phyloP scores from a whole-genome alignment of 2,797 vertebrate genomes.

The Channa striata region DNA sequence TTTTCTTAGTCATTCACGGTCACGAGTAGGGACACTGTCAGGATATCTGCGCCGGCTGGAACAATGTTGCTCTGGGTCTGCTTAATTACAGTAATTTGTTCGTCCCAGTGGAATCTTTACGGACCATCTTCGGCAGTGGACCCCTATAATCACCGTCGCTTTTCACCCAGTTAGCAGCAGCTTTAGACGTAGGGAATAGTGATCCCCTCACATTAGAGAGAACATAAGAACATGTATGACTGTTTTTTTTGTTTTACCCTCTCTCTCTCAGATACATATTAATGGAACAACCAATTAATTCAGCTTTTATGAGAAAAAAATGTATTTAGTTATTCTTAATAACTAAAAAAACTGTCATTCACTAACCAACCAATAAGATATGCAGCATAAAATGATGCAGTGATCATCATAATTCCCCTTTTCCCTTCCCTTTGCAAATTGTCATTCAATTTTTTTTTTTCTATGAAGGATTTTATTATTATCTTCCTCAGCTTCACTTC shows the following conservation, averaged over 20 bases:
- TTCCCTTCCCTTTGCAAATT: no score
- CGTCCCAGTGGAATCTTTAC: conserved; percentile 28
- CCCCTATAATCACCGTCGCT: conserved; percentile 36
- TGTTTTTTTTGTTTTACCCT: background rate
- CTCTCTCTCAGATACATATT: background rate
- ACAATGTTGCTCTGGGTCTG: conserved; percentile 13
- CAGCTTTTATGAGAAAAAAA: background rate
- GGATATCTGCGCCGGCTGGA: conserved; percentile 22
- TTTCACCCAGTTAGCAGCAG: conserved; percentile 25
- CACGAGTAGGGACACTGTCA: background rate
- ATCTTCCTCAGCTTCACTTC: no score
- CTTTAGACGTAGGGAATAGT: background rate
- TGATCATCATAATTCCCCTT: no score
- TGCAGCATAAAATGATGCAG: no score
- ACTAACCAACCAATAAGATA: no score
- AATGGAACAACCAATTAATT: background rate
- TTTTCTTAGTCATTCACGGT: conserved; percentile 20
- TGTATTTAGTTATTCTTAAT: no score
- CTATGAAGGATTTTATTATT: no score
- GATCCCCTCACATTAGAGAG: background rate
- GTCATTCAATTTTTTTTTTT: no score
- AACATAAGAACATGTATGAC: background rate
- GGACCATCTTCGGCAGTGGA: conserved; percentile 20
- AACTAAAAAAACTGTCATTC: no score
- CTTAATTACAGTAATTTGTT: conserved; percentile 58